Evolutionary conservation across 1,140 invertebrate species (phyloP).

Genomic region (Mamestra configurata): DNA sequence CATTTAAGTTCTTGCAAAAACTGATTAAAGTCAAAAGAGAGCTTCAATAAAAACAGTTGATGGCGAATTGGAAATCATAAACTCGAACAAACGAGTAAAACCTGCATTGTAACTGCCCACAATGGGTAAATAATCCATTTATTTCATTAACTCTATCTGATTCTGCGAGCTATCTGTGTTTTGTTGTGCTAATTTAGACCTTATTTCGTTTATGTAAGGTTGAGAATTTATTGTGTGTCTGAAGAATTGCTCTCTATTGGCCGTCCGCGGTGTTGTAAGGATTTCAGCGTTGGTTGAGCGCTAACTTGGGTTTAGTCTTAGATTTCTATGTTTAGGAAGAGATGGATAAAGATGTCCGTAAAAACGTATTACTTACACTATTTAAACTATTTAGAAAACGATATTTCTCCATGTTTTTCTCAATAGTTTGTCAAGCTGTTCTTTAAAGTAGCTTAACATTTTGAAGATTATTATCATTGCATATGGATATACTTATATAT

Average conservation of each 20-base stretch:
- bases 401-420: too few species aligned
- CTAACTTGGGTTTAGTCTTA: slow-evolving; percentile 49
- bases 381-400: too few species aligned
- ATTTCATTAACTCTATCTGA: slow-evolving; percentile 54
- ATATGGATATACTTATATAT: too few species aligned
- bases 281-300: slow-evolving; percentile 64
- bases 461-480: too few species aligned
- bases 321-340: slow-evolving; percentile 33
- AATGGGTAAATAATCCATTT: slow-evolving; percentile 57
- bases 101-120: slow-evolving; percentile 48
- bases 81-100: slow-evolving; percentile 49
- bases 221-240: slow-evolving; percentile 49
- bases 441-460: too few species aligned
- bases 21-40: neutral
- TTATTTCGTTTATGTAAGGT: slow-evolving; percentile 39
- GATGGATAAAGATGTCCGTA: neutral
- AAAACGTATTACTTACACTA: too few species aligned
- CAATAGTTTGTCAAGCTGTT: too few species aligned
- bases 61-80: slow-evolving; percentile 42
- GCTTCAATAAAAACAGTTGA: slow-evolving; percentile 42
- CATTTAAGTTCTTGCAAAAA: neutral
- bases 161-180: neutral
- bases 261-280: slow-evolving; percentile 62
- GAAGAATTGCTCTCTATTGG: slow-evolving; percentile 57
- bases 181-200: slow-evolving; percentile 31